Base-by-base conservation (phyloP, 2,888 invertebrate genomes). In the Amblyjoppa fuscipennis region DNA sequence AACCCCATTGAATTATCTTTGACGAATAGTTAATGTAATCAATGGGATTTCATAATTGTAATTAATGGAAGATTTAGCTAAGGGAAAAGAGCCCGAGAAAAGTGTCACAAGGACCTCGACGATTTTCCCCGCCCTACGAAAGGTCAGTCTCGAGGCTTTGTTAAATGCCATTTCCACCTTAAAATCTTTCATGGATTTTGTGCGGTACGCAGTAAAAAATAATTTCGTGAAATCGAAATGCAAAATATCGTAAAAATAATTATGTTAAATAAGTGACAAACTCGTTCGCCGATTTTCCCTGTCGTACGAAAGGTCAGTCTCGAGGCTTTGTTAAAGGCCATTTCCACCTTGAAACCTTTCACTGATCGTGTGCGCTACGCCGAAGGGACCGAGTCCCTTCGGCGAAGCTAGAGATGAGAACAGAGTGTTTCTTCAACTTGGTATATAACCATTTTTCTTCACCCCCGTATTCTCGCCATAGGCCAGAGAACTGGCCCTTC, bases 381-480 rank as follows among this genome's bases (percentile, higher is more conserved):
- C 25, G 59, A 25, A 11, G 28, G 28, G 59, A 45, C 16, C 13
- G 0, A 45, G 3, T 16, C 45, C 45, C 11, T 41, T 41, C 11
- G 41, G 9, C 41, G 41, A 41, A 41, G 41, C 41, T 41, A 5
- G 45, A 45, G 64, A 76, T 28, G 64, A 66, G 49, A 64, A 68
- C 41, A 38, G 51, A 77, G 68, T 69, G 56, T 56, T 51, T 49
- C 56, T 56, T 59, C 28, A 41, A 59, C 34, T 28, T 28, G 25
- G 7, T 53, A 49, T 45, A 41, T 53, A 31, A 34, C 64, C 64
- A 34, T 64, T 38, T 31, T 16, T n/a, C 28, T 64, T 38, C 16
- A n/a, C 16, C 16, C 7, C 2, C 7, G 11, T 34, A 7, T n/a
- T 64, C 31, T 5, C n/a, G 2, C 31, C 64, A 6, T 20, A n/a